phyloP scores from a whole-genome alignment of 2,113 vertebrate genomes.

The Phylloscopus trochilus region DNA sequence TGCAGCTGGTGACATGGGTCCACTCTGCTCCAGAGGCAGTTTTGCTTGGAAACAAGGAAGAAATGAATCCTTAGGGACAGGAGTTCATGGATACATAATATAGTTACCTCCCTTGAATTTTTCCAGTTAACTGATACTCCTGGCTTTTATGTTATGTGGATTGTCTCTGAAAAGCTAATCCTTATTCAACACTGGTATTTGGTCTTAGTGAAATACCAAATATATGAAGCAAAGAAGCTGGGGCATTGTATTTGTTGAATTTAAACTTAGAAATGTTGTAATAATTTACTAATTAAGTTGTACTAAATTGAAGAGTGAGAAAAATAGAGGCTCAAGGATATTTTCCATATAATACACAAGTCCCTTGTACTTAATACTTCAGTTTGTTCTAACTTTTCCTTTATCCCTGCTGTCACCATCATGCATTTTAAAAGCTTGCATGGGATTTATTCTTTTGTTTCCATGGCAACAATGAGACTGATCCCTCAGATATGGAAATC shows the following conservation, averaged over 20 bases:
- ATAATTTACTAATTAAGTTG: not conserved
- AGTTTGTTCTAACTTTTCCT: conserved; percentile 33
- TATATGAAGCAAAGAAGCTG: not conserved
- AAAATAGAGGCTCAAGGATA: not conserved
- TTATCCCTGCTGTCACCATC: conserved; percentile 27
- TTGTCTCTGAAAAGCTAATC: not conserved
- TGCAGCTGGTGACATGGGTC: not conserved
- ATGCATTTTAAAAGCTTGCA: conserved; percentile 29
- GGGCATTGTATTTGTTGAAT: not conserved
- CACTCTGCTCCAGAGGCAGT: not conserved
- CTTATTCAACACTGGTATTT: not conserved
- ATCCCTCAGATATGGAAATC: conserved; percentile 45
- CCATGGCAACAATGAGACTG: conserved; percentile 35
- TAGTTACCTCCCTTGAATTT: not conserved
- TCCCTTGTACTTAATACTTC: not conserved
- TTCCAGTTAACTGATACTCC: not conserved
- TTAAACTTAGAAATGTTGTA: not conserved
- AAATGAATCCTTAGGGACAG: not conserved
- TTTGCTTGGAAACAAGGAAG: not conserved
- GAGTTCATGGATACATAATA: not conserved
- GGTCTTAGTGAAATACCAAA: not conserved
- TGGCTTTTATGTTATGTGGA: not conserved
- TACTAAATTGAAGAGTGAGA: not conserved
- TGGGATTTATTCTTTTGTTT: conserved; percentile 49
- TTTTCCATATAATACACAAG: not conserved